phyloP scores from a whole-genome alignment of 2,888 invertebrate species.

The Ptychoptera contaminata region DNA sequence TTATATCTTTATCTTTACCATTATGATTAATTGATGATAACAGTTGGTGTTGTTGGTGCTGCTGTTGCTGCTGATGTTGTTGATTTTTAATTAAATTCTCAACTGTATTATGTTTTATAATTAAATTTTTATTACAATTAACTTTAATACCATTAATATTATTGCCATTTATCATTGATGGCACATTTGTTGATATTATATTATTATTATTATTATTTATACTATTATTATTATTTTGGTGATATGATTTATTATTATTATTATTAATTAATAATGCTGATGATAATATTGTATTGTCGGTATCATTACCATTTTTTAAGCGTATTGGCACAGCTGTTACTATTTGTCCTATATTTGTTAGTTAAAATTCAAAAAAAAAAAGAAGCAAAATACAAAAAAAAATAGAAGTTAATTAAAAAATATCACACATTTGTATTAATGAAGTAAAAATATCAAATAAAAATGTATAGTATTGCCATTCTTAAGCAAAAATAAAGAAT shows the following conservation, averaged over 20 bases:
- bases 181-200: constrained; percentile 11
- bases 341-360: constrained; percentile 22
- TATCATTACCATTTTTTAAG: constrained; percentile 23
- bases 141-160: background rate
- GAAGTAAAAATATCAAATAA: constrained; percentile 1
- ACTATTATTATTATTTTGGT: constrained; percentile 12
- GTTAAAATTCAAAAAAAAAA: constrained; percentile 6
- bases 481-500: background rate
- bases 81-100: background rate
- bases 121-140: background rate
- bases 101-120: too few relatives aligned
- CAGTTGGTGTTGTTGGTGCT: constrained; percentile 11
- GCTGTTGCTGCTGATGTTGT: constrained; percentile 11
- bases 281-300: constrained; percentile 13
- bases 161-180: constrained; percentile 14
- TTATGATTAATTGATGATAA: constrained; percentile 4
- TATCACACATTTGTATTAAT: constrained; percentile 2
- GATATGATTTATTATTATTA: constrained; percentile 15
- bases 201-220: constrained; percentile 6
- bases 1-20: background rate
- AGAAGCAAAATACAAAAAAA: constrained; percentile 5
- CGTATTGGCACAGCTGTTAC: constrained; percentile 30
- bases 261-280: constrained; percentile 15
- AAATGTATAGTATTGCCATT: background rate
- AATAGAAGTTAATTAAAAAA: constrained; percentile 5